Conservation (phyloP, 2,113 vertebrate species). For the Centropus bengalensis region DNA sequence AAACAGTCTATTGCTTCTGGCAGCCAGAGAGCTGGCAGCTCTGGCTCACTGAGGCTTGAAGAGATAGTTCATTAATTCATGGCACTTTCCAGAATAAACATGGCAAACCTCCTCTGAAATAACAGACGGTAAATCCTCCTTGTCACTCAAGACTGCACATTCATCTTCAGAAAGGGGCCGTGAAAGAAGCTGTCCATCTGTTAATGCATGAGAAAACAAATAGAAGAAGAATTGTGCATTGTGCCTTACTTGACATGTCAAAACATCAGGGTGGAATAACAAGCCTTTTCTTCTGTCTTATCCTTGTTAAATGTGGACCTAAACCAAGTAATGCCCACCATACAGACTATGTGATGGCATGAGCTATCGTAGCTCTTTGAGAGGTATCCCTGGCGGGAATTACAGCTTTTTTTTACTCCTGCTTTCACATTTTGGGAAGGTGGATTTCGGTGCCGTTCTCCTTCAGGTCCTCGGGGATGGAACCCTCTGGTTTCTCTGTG, state of each 20-base stretch:
- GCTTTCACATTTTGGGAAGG: not conserved
- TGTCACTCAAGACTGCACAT: constrained; percentile 53
- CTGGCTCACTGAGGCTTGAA: constrained; percentile 39
- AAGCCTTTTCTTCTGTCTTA: not conserved
- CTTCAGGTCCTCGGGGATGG: not conserved
- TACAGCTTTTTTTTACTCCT: not conserved
- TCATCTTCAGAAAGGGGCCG: constrained; percentile 22
- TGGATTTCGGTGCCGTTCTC: not conserved
- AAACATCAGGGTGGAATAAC: not conserved
- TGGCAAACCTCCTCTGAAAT: constrained; percentile 63
- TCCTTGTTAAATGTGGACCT: not conserved
- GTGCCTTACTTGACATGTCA: not conserved
- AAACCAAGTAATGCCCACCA: not conserved
- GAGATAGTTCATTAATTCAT: constrained; percentile 69
- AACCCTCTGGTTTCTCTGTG: not conserved
- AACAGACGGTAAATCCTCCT: constrained; percentile 57
- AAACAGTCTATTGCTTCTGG: constrained; percentile 64
- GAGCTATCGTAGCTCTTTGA: not conserved
- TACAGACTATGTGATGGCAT: not conserved
- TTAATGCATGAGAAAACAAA: constrained; percentile 55
- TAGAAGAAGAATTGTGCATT: constrained; percentile 48
- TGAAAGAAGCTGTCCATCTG: constrained; percentile 39
- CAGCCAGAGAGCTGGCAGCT: constrained; percentile 51
- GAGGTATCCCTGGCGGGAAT: not conserved
- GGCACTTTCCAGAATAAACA: constrained; percentile 65